Conservation (phyloP, 53 echinoderm and acorn worm genomes). For the Actinopyga echinites region DNA sequence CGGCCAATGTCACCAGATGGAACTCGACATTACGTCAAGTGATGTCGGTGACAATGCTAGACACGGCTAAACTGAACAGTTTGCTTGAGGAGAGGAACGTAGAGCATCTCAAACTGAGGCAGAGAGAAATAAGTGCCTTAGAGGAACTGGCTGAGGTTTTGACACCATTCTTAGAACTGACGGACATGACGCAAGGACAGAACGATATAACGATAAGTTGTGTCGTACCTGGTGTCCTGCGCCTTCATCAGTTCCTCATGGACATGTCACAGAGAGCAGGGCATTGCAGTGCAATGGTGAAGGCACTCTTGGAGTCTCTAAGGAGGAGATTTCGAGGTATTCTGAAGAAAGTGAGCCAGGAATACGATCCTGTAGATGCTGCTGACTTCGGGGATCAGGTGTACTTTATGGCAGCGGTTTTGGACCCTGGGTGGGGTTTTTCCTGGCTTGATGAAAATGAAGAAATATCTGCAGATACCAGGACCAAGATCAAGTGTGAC, state of each 20-base stretch:
- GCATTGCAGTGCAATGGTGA: neutral
- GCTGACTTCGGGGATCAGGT: slow-evolving; percentile 1
- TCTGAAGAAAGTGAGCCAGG: neutral
- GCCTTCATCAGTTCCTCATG: neutral
- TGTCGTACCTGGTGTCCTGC: neutral
- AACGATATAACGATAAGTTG: neutral
- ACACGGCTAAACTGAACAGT: neutral
- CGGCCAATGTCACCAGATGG: slow-evolving; percentile 40
- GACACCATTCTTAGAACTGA: neutral
- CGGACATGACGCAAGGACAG: neutral
- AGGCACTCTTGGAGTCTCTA: neutral
- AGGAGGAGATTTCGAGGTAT: neutral
- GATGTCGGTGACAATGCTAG: slow-evolving; percentile 16
- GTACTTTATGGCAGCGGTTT: slow-evolving; percentile 11
- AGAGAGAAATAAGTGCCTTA: neutral
- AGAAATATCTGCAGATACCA: neutral
- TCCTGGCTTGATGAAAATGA: slow-evolving; percentile 15
- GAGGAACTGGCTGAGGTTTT: neutral
- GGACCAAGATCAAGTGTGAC: neutral
- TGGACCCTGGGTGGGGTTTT: slow-evolving; percentile 3
- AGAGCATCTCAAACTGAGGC: neutral
- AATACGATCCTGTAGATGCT: neutral
- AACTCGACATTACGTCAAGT: slow-evolving; percentile 45
- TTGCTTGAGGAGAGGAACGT: neutral
- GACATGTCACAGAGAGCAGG: neutral